Conservation (phyloP, 37 sponge, comb jelly and placozoan genomes). For the Oscarella lobularis region DNA sequence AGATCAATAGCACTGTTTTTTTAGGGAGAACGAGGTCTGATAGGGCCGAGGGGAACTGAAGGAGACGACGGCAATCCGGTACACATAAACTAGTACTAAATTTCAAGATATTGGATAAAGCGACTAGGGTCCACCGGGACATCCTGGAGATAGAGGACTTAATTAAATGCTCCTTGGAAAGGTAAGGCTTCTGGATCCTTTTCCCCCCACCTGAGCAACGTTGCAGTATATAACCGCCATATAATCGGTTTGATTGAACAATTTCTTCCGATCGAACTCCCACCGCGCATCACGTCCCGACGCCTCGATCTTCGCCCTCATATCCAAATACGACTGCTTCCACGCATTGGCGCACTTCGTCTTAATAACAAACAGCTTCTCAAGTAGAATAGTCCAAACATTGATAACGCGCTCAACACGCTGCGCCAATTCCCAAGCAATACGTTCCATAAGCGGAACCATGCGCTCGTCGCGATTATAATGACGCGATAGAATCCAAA, state of each 20-base stretch:
- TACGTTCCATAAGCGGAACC: conserved; percentile 95
- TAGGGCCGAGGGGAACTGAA: no score
- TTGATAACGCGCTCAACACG: conserved; percentile 72
- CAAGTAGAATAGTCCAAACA: conserved; percentile 33
- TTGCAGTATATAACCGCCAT: conserved; percentile 72
- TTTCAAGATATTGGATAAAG: no score
- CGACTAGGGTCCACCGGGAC: no score
- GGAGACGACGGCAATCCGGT: no score
- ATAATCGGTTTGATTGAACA: conserved; percentile 90
- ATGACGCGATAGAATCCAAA: conserved; percentile 98
- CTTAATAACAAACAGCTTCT: conserved; percentile 46
- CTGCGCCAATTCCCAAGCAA: conserved; percentile 92
- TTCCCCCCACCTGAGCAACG: conserved; percentile 86
- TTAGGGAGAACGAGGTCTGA: no score
- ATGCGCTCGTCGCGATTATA: conserved; percentile 97
- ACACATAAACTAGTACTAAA: no score
- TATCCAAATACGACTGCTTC: conserved; percentile 89
- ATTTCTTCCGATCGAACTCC: conserved; percentile 92
- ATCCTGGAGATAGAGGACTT: no score
- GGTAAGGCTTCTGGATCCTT: no score
- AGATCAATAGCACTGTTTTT: no score
- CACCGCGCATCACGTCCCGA: conserved; percentile 96
- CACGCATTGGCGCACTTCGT: conserved; percentile 79
- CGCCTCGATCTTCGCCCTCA: conserved; percentile 94
- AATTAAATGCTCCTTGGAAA: no score